Percentiles rank a stretch among this genome's conserved stretches.
Evolutionary conservation across 2,888 invertebrate genomes (phyloP).

Genomic region (Cepaea hortensis): DNA sequence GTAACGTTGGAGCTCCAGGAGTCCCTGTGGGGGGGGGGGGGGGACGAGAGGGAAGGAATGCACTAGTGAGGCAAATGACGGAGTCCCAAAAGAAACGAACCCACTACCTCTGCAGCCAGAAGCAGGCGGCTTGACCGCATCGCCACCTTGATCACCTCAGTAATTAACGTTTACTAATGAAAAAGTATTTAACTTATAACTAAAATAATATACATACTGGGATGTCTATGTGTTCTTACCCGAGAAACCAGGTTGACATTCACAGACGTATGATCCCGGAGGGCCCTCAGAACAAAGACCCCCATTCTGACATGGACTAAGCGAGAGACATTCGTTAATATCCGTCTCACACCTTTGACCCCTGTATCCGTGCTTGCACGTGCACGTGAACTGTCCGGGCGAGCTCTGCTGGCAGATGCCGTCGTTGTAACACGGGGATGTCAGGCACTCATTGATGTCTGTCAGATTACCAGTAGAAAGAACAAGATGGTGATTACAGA

Average conservation of each 20-base stretch:
- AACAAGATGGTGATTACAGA: too few relatives aligned
- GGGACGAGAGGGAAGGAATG: too few relatives aligned
- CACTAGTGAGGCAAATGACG: too few relatives aligned
- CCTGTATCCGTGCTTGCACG: slow-evolving; percentile 50
- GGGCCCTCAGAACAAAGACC: slow-evolving; percentile 48
- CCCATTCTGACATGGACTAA: slow-evolving; percentile 54
- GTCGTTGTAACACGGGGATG: slow-evolving; percentile 53
- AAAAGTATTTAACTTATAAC: slow-evolving; percentile 21
- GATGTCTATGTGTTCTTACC: slow-evolving; percentile 35
- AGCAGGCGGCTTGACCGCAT: too few relatives aligned
- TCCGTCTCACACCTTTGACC: slow-evolving; percentile 53
- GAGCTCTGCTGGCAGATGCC: slow-evolving; percentile 50
- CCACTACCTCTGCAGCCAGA: too few relatives aligned
- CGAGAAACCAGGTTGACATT: slow-evolving; percentile 50
- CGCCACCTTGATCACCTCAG: too few relatives aligned
- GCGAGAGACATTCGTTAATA: slow-evolving; percentile 54
- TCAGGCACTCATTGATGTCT: slow-evolving; percentile 84
- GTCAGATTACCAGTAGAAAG: slow-evolving; percentile 34
- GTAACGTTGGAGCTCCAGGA: too few relatives aligned
- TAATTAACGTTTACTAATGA: too few relatives aligned
- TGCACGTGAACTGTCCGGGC: slow-evolving; percentile 51
- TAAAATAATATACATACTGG: not conserved
- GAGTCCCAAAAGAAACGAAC: too few relatives aligned
- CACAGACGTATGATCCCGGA: slow-evolving; percentile 51
- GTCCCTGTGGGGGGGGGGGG: too few relatives aligned